These are phyloP conservation scores for Panonychus citri DNA, from an alignment of 1,140 invertebrate species.

Conservation along the genomic window DNA sequence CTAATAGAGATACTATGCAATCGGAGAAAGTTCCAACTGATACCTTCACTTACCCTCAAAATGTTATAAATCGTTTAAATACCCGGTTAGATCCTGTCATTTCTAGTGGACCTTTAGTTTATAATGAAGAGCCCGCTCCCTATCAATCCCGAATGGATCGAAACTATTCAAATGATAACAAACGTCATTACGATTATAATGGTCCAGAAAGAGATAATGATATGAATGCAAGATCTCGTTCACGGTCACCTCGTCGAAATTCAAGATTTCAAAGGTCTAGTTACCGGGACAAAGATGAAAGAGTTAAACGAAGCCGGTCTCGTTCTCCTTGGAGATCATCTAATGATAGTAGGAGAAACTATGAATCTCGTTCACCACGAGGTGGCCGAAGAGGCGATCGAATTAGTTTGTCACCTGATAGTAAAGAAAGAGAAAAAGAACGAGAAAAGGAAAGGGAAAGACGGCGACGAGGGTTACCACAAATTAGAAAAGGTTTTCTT, in stretches of 20 bases:
- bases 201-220: background rate
- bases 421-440: constrained; percentile 34
- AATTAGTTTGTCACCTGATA: constrained; percentile 1
- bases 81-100: background rate
- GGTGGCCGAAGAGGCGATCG: constrained; percentile 27
- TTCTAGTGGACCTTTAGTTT: background rate
- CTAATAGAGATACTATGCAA: background rate
- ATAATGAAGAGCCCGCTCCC: background rate
- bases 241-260: constrained; percentile 10
- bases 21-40: background rate
- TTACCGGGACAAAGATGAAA: constrained; percentile 4
- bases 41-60: background rate
- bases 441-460: constrained; percentile 49
- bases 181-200: background rate
- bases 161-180: background rate
- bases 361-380: constrained; percentile 24
- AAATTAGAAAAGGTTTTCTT: constrained; percentile 38
- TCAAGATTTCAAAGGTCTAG: constrained; percentile 10
- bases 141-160: background rate
- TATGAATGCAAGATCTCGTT: background rate
- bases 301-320: constrained; percentile 10
- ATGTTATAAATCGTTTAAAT: background rate
- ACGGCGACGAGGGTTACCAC: constrained; percentile 55
- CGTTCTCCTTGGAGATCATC: constrained; percentile 15
- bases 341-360: constrained; percentile 20